Evolutionary conservation across 2,113 vertebrate species (phyloP).

Genomic region (Litocranius walleri): DNA sequence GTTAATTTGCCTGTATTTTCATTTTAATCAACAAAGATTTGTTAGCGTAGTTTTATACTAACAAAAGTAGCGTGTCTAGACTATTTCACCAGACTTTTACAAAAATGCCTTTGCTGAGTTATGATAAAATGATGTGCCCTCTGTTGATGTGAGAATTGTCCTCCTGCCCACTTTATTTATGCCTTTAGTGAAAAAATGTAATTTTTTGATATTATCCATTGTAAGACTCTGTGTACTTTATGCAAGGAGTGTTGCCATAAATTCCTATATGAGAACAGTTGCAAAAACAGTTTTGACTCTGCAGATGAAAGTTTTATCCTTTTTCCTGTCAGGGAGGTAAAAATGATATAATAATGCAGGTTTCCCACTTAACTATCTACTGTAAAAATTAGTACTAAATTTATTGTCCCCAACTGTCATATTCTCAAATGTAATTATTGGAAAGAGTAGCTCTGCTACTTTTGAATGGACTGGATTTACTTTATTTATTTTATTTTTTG

Average conservation of each 20-base stretch:
- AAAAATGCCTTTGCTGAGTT: conserved; percentile 33
- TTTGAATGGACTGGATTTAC: background rate
- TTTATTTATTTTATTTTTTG: background rate
- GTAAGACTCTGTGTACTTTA: conserved; percentile 9
- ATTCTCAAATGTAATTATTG: background rate
- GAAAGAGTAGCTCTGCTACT: background rate
- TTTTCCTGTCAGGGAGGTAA: conserved; percentile 21
- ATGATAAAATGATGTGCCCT: conserved; percentile 18
- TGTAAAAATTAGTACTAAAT: background rate
- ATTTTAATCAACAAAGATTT: conserved; percentile 28
- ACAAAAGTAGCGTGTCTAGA: background rate
- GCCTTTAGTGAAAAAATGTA: conserved; percentile 30
- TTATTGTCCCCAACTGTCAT: background rate
- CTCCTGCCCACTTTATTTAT: conserved; percentile 17
- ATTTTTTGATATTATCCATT: conserved; percentile 38
- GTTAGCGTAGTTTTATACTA: background rate
- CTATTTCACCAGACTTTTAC: conserved; percentile 29
- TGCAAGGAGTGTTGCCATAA: background rate
- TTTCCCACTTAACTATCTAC: background rate
- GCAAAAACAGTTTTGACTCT: conserved; percentile 9
- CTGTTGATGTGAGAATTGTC: conserved; percentile 32
- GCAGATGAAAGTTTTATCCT: conserved; percentile 3
- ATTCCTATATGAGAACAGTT: conserved; percentile 32
- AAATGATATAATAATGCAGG: background rate
- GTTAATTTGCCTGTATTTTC: background rate